Percentiles rank a stretch among this genome's conserved stretches.
Evolutionary conservation across 2,888 invertebrate species (phyloP).

Genomic region (Acheta domesticus): DNA sequence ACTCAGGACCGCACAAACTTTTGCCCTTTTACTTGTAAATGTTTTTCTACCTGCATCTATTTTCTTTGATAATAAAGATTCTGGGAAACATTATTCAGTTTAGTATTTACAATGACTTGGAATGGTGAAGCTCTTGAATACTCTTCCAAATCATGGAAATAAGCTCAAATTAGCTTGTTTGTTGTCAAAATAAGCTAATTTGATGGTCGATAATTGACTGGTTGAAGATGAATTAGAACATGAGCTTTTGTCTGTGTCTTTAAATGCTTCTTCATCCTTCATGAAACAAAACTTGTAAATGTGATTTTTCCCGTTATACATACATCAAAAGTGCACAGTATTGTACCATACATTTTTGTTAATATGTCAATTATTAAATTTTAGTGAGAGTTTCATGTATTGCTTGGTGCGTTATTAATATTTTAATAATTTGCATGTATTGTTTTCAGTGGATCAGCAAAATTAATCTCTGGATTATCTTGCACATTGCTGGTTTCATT

Average conservation of each 20-base stretch:
- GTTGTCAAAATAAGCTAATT: constrained; percentile 30
- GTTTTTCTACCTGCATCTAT: neutral
- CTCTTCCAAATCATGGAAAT: constrained; percentile 11
- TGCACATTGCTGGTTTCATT: neutral
- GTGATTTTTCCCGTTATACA: constrained; percentile 25
- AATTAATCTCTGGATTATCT: neutral
- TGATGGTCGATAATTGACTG: constrained; percentile 22
- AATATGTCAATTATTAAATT: neutral
- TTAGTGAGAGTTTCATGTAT: neutral
- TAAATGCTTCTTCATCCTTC: constrained; percentile 23
- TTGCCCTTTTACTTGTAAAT: constrained; percentile 19
- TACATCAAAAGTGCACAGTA: constrained; percentile 9
- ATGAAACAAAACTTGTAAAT: neutral
- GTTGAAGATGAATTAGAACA: constrained; percentile 28
- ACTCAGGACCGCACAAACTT: neutral
- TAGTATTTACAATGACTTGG: constrained; percentile 18
- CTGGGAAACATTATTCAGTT: constrained; percentile 33
- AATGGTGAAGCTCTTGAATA: constrained; percentile 18
- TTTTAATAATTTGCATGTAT: neutral
- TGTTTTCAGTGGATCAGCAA: neutral
- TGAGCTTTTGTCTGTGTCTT: constrained; percentile 32
- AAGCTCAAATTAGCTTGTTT: constrained; percentile 32
- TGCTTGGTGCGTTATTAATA: constrained; percentile 21
- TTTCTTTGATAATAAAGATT: constrained; percentile 21
- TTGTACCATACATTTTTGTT: constrained; percentile 1